Percentiles rank a stretch among this genome's conserved stretches.
Conservation (phyloP, 2,888 invertebrate species). For the Dryadula phaetusa region DNA sequence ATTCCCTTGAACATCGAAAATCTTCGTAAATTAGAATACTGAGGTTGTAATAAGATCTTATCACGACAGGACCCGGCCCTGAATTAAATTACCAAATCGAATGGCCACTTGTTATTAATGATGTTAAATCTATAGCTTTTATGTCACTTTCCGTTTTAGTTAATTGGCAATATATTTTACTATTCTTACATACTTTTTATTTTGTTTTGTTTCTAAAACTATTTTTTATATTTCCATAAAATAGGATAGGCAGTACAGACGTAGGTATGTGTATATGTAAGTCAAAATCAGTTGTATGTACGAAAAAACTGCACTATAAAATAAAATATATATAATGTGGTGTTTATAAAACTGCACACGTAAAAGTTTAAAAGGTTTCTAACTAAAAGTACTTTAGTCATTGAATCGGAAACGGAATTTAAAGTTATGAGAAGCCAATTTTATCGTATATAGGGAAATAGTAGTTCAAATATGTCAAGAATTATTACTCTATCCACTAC, state of each 20-base stretch:
- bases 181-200: not conserved
- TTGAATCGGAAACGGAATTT: not conserved
- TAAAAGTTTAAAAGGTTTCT: slow-evolving; percentile 10
- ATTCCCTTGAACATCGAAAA: not conserved
- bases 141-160: slow-evolving; percentile 3
- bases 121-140: slow-evolving; percentile 26
- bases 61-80: slow-evolving; percentile 57
- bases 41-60: slow-evolving; percentile 55
- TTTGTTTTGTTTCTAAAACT: no score
- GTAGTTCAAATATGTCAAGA: not conserved
- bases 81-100: slow-evolving; percentile 50
- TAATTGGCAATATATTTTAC: slow-evolving; percentile 4
- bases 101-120: slow-evolving; percentile 43
- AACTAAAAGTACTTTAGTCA: not conserved
- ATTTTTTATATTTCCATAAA: not conserved
- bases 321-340: no score
- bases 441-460: not conserved
- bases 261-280: not conserved
- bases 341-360: slow-evolving; percentile 10
- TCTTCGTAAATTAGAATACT: slow-evolving; percentile 26
- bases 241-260: not conserved
- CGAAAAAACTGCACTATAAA: no score
- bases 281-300: no score
- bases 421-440: not conserved
- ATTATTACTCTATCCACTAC: not conserved